phyloP scores from a whole-genome alignment of 2,113 vertebrate genomes.

The Natator depressus region DNA sequence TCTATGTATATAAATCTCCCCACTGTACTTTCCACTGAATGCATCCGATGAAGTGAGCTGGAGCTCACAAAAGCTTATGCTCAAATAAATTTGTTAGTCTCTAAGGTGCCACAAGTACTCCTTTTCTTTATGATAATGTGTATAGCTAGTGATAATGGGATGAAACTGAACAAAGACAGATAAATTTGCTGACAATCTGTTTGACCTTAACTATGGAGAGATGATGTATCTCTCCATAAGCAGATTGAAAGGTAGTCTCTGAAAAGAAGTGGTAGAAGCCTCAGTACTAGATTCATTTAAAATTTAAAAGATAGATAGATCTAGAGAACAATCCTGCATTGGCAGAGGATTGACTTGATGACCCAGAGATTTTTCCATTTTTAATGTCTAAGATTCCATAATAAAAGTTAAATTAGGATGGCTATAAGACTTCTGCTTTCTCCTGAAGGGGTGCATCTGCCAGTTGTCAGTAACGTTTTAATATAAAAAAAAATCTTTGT shows the following conservation, averaged over 20 bases:
- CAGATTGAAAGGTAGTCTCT: background rate
- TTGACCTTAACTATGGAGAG: background rate
- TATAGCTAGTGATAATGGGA: background rate
- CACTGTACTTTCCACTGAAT: too few relatives aligned
- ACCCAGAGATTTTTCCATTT: background rate
- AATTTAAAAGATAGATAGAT: background rate
- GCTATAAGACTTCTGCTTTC: background rate
- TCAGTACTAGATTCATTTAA: background rate
- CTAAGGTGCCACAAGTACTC: too few relatives aligned
- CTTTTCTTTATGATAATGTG: too few relatives aligned
- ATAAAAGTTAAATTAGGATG: background rate
- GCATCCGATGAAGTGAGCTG: too few relatives aligned
- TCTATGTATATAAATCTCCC: too few relatives aligned
- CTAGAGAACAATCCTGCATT: background rate
- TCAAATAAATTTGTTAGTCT: too few relatives aligned
- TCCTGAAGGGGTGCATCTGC: background rate
- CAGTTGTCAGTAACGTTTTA: conserved; percentile 23
- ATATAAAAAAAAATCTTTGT: background rate
- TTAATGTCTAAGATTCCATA: background rate
- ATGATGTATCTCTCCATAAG: background rate
- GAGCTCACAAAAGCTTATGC: too few relatives aligned
- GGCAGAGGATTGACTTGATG: background rate
- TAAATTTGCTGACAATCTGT: background rate
- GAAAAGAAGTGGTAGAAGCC: background rate
- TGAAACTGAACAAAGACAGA: background rate